Conservation (phyloP, 2,888 invertebrate genomes). For the Automeris io region DNA sequence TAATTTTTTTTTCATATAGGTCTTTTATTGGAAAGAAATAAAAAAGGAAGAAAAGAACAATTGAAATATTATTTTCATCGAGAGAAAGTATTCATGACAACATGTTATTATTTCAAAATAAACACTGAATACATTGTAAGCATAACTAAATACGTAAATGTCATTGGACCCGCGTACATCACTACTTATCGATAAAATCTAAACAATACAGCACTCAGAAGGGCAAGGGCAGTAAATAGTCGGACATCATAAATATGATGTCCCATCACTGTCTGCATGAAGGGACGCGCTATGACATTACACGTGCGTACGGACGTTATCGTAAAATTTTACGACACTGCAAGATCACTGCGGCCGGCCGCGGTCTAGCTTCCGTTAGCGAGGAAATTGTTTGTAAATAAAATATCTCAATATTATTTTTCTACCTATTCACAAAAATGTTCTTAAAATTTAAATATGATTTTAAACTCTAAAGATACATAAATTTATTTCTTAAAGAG, state of each 20-base stretch:
- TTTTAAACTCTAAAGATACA: too few relatives aligned
- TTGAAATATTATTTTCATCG: too few relatives aligned
- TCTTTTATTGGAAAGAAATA: too few relatives aligned
- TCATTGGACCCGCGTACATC: slow-evolving; percentile 5
- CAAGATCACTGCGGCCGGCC: slow-evolving; percentile 35
- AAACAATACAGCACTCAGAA: slow-evolving; percentile 13
- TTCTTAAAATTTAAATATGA: too few relatives aligned
- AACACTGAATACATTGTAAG: too few relatives aligned
- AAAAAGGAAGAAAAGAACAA: too few relatives aligned
- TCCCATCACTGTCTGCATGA: slow-evolving; percentile 37
- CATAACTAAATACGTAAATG: slow-evolving; percentile 6
- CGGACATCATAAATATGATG: slow-evolving; percentile 58
- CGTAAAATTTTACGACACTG: slow-evolving; percentile 68
- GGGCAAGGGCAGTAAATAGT: slow-evolving; percentile 27
- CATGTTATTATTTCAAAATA: too few relatives aligned
- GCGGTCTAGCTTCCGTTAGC: slow-evolving; percentile 34
- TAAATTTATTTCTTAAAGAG: too few relatives aligned
- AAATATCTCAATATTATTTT: slow-evolving; percentile 1
- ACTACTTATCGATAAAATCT: slow-evolving; percentile 10
- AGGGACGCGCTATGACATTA: slow-evolving; percentile 35
- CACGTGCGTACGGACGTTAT: slow-evolving; percentile 57
- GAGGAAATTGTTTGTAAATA: slow-evolving; percentile 12
- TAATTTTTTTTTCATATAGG: too few relatives aligned
- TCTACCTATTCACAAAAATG: too few relatives aligned
- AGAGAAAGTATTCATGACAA: too few relatives aligned